Base-by-base conservation (phyloP, 2,113 vertebrate species). In the Phoenicopterus ruber region DNA sequence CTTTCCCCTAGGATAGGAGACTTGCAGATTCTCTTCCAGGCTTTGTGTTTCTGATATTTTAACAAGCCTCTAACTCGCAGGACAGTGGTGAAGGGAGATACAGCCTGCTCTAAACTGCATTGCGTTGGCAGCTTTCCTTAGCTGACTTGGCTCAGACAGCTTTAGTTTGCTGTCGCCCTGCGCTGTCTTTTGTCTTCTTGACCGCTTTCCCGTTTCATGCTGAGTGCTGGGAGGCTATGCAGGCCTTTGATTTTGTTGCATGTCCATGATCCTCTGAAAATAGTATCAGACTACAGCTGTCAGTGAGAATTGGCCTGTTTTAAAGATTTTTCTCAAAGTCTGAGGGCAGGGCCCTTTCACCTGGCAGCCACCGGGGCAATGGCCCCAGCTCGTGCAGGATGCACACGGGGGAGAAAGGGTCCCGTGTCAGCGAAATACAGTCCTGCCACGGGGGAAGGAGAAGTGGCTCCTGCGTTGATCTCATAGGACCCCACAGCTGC, bases 381-480 rank as follows among this genome's bases (percentile, higher is more conserved):
- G 42, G 8, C 32, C 14, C 11, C 15, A 34, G 1, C 32, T 32
- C 7, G 9, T 29, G 40, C 20, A 7, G 81, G 71, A 5, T 47
- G 29, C 1, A 1, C 5, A 0, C 7, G 4, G 29, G 28, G 26
- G 13, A 80, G 19, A 28, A 49, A 34, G 47, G 21, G 19, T 69
- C 20, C 17, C 4, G 0, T 5, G 21, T 6, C 61, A 16, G 42
- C 21, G 36, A 18, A 21, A 7, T 12, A 17, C 13, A 18, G 38
- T 13, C n/a, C 54, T 87, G 65, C 34, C 62, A 2, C 49, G 20
- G 59, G 62, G 63, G 55, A 72, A 7, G 36, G 4, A 29, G 11
- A 47, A 61, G 32, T 13, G 47, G 38, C 61, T 69, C 32, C 55
- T 62, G 58, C 38, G 2, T 8, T 49, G 31, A 26, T 55, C n/a